Evolutionary conservation across 2,888 invertebrate species (phyloP), one percentile per base, ranked within the genome.

Genomic region (Synergus japonicus): DNA sequence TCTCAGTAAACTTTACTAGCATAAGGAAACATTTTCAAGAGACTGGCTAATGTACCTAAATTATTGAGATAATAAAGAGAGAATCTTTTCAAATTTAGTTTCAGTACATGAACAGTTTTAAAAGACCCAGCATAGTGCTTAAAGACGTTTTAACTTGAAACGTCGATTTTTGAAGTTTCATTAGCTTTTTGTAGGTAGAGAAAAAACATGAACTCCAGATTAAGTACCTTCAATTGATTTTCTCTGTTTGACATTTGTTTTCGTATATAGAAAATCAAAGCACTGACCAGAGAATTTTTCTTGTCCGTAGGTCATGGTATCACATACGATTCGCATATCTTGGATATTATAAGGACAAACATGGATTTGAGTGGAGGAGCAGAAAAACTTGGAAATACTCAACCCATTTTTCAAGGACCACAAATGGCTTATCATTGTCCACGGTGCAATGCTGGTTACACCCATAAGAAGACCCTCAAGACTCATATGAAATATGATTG

Each of bases 401-500:
- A 87, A 0, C 84, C 54, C n/a, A 54, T 86, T 54, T 90, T 89
- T 90, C 87, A 88, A 9, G 77, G 86, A 0, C 87, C 85, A n/a
- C 91, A 86, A 79, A 87, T 88, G 86, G 79, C 88, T 13, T 92
- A 91, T 80, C 88, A 91, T 73, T 93, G 93, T 86, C 92, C 92
- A 0, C 88, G 90, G 22, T 93, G 93, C 84, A 90, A 91, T 80
- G 92, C 92, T 29, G 89, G 89, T 0, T 93, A 93, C 84, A 91
- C 92, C 15, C 90, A 92, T 82, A 89, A 91, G 83, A 91, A 92
- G 78, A 93, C 92, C 15, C 87, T 93, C 76, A 92, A 91, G 85
- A 92, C 92, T 0, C 93, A 93, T 85, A 89, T 92, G 88, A 92
- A 92, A 82, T 92, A 92, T 84, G 93, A 93, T 82, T 93, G 93